These are phyloP conservation scores for Cybosia mesomella DNA, from an alignment of 2,888 invertebrate genomes.

Conservation along the genomic window DNA sequence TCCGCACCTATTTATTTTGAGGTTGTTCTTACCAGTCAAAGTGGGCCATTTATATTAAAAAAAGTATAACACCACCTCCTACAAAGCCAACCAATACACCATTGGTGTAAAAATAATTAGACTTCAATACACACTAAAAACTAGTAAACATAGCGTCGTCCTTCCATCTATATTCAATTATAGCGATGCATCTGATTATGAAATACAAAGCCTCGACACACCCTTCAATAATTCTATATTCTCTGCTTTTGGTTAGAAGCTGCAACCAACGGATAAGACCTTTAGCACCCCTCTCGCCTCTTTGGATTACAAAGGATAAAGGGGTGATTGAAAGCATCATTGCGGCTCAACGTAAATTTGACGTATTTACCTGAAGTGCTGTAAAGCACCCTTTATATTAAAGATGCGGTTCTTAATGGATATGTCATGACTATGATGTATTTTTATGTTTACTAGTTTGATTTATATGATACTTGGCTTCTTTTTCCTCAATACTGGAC, in stretches of 20 bases:
- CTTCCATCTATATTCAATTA: slow-evolving; percentile 57
- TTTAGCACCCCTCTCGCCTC: slow-evolving; percentile 55
- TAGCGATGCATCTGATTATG: slow-evolving; percentile 67
- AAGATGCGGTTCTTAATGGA: slow-evolving; percentile 48
- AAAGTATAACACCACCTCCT: neutral
- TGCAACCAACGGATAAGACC: slow-evolving; percentile 57
- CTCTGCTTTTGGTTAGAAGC: slow-evolving; percentile 60
- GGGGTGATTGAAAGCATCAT: slow-evolving; percentile 70
- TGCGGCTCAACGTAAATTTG: slow-evolving; percentile 66
- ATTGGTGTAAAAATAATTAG: neutral
- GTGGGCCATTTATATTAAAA: neutral
- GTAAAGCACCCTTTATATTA: slow-evolving; percentile 66
- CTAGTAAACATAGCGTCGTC: slow-evolving; percentile 17
- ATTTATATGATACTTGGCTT: slow-evolving; percentile 7
- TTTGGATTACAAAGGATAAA: slow-evolving; percentile 69
- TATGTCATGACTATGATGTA: slow-evolving; percentile 35
- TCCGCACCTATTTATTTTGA: neutral
- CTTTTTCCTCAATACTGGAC: slow-evolving; percentile 3
- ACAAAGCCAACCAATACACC: neutral
- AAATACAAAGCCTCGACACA: slow-evolving; percentile 66
- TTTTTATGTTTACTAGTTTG: slow-evolving; percentile 15
- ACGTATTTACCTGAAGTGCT: slow-evolving; percentile 75
- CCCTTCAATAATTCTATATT: slow-evolving; percentile 61
- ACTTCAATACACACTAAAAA: neutral
- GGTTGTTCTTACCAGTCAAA: neutral